Evolutionary conservation across 2,797 vertebrate genomes (phyloP).

Genomic region (Cephalopachus bancanus): DNA sequence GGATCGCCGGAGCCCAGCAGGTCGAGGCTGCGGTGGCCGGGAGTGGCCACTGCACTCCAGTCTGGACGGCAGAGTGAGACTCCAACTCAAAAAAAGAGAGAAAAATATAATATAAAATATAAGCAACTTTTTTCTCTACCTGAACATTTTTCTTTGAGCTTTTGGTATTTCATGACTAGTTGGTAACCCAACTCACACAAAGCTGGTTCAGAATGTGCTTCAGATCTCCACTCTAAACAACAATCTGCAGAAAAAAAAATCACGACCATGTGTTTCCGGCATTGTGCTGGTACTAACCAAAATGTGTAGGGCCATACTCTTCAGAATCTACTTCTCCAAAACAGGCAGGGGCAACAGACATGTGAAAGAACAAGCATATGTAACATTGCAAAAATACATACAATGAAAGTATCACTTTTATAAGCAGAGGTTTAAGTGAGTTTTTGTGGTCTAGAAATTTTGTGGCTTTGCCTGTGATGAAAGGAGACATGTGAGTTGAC

Average conservation of each 20-base stretch:
- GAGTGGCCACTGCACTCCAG: too few relatives aligned
- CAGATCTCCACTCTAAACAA: neutral
- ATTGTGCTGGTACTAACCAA: neutral
- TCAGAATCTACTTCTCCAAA: neutral
- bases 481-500: neutral
- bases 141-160: slow-evolving; percentile 19
- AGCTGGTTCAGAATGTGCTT: neutral
- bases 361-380: neutral
- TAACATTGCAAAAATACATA: neutral
- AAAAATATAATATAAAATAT: slow-evolving; percentile 25
- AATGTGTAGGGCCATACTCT: neutral
- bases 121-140: slow-evolving; percentile 7
- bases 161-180: neutral
- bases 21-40: too few relatives aligned
- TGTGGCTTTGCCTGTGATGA: neutral
- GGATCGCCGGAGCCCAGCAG: too few relatives aligned
- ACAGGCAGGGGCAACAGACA: neutral
- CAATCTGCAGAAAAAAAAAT: neutral
- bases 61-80: too few relatives aligned
- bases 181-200: neutral
- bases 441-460: slow-evolving; percentile 28
- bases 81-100: neutral
- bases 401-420: neutral
- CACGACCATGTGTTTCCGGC: neutral
- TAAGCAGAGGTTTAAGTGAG: neutral